Evolutionary conservation across 2,797 vertebrate species (phyloP), one percentile per base, ranked within the genome.

Genomic region (Alfaro cultratus): DNA sequence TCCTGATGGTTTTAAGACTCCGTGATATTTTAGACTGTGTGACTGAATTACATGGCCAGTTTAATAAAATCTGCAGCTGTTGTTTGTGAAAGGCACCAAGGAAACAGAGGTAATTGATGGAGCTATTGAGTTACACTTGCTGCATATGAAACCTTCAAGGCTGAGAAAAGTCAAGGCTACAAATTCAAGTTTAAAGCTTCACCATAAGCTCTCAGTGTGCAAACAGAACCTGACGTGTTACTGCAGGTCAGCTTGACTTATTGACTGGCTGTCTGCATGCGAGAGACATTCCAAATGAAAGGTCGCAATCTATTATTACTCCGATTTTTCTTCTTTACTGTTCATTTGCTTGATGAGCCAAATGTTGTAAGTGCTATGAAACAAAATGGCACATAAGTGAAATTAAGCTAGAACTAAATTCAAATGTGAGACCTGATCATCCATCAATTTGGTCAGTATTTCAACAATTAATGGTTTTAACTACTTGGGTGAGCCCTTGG

Each of bases 51-150:
- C 92, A 86, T 1, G 79, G 80, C 70, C 47, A 46, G 87, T 91
- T 94, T 91, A 92, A 93, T 92, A 94, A 94, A 96, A 91, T 90
- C 90, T 91, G 95, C 96, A 97, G 95, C 96, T 97, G 96, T 96
- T 96, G 93, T 96, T 96, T 96, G 93, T 90, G 88, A 92, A 72
- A 88, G 87, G 88, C 91, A 88, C 88, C 94, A 85, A 94, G 94
- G 95, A 96, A 96, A 96, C 95, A 86, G 89, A 95, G 92, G 94
- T 96, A 94, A 96, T 93, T 95, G 90, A 93, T 86, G 90, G 91
- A 81, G 89, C 88, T 94, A 94, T 96, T 94, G 84, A 89, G 94
- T 97, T 96, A 95, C 96, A 91, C 83, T 84, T 55, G 71, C 84
- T 75, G 78, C 86, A 90, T 85, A 85, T 86, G 92, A 94, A 91